Evolutionary conservation across 2,888 invertebrate genomes (phyloP), one percentile per base, ranked within the genome.

Genomic region (Sphaeridia pumilis): DNA sequence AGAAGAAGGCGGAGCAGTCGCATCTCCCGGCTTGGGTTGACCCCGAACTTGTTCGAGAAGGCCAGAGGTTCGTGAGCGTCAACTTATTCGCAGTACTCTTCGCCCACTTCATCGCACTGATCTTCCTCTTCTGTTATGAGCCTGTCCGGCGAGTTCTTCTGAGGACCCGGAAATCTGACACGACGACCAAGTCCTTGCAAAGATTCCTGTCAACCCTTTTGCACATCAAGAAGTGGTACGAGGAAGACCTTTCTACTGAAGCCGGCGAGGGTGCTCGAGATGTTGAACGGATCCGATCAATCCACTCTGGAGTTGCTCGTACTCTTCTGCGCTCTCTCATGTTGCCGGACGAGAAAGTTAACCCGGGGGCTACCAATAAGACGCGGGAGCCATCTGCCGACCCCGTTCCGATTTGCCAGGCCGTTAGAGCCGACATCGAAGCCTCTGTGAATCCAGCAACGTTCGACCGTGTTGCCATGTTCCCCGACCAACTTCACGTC

Each of bases 211-310:
- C 82, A 4, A 92, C 92, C 0, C 72, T 86, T 38, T 74, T 82
- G 3, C 87, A 90, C 67, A 80, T 83, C 54, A 70, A 79, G 17
- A 70, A 79, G 3, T 93, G 92, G 92, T 87, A 89, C 68, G 77
- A 79, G 54, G 72, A 78, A 27, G 79, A 83, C 49, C 76, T 84
- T 28, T 77, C 69, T 64, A 68, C 76, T 58, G 14, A 34, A 5
- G 17, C 36, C 5, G 55, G 54, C 7, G 17, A 17, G 2, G 57
- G 54, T 4, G 38, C 50, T 26, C 45, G 50, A 12, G 64, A 64
- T 41, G 47, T 60, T 20, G 21, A 31, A 5, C 47, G 52, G 36
- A 54, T 64, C 26, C 54, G 64, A 5, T 44, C 41, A 43, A 47
- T 64, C 12, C 64, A 64, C 46, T 34, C 48, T 2, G 52, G 57